phyloP scores from a whole-genome alignment of 1,140 invertebrate species.

The Drosophila pallidifrons region DNA sequence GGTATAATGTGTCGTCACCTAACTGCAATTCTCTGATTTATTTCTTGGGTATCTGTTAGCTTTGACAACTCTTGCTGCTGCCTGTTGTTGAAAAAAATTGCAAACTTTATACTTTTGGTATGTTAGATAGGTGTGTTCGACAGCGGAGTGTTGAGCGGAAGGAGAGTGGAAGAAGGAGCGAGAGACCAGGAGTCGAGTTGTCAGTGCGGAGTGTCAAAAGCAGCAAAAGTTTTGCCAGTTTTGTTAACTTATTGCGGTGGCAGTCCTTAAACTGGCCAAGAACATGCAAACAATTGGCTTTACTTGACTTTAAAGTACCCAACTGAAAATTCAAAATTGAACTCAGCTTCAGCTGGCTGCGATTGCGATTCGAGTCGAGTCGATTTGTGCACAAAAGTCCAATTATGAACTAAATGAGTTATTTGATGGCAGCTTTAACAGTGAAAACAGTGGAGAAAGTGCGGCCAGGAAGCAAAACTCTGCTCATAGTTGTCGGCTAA shows the following conservation, averaged over 20 bases:
- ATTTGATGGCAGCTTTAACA: conserved; percentile 11
- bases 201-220: conserved; percentile 37
- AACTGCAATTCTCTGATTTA: neutral
- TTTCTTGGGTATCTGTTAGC: conserved; percentile 4
- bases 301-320: conserved; percentile 6
- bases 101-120: conserved; percentile 55
- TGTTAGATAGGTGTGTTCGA: conserved; percentile 28
- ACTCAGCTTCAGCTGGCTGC: neutral
- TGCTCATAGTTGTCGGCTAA: conserved; percentile 57
- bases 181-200: conserved; percentile 17
- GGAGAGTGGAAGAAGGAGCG: conserved; percentile 5
- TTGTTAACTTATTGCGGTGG: conserved; percentile 25
- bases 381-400: conserved; percentile 7
- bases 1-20: neutral
- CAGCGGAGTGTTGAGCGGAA: neutral
- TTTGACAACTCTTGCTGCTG: neutral
- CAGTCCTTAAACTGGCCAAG: conserved; percentile 8
- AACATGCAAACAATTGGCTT: conserved; percentile 23
- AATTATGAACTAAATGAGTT: conserved; percentile 27
- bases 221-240: conserved; percentile 29
- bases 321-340: neutral
- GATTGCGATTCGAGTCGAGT: neutral
- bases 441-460: neutral
- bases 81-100: conserved; percentile 50
- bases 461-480: neutral